Percentiles rank a stretch among this genome's conserved stretches.
phyloP scores from a whole-genome alignment of 1,140 invertebrate species.

The Cherax quadricarinatus region DNA sequence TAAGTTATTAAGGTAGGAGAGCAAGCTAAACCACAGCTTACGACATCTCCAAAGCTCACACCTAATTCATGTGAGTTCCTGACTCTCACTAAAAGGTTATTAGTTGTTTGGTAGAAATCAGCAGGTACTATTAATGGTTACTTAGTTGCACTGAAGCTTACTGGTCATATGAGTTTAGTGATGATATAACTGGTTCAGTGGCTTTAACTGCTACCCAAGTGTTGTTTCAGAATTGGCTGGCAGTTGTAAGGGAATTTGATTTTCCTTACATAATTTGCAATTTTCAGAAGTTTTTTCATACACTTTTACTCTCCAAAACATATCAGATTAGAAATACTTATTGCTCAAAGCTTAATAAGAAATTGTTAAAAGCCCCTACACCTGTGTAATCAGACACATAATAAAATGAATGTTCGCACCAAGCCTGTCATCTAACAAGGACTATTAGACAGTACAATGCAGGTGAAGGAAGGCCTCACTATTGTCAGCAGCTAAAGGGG shows the following conservation, averaged over 20 bases:
- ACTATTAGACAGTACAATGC: not conserved
- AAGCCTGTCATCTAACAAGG: not conserved
- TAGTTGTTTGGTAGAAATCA: conserved; percentile 6
- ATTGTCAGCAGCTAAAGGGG: conserved; percentile 23
- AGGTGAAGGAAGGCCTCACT: conserved; percentile 21
- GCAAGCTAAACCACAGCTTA: not conserved
- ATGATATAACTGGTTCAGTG: not conserved
- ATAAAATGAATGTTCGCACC: not conserved
- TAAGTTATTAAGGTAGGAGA: not conserved
- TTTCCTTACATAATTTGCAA: not conserved
- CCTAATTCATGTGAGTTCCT: not conserved
- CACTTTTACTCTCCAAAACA: not conserved
- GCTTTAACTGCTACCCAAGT: not conserved
- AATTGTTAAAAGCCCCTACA: conserved; percentile 33
- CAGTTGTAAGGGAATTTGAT: not conserved
- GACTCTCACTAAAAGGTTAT: not conserved
- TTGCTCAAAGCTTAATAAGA: conserved; percentile 34
- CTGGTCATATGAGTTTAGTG: not conserved
- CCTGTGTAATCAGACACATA: not conserved
- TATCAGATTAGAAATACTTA: conserved; percentile 28
- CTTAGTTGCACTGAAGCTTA: conserved; percentile 5
- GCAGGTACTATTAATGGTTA: conserved; percentile 6
- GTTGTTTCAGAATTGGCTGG: conserved; percentile 3
- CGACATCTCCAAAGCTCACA: not conserved
- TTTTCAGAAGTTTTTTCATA: not conserved